Evolutionary conservation across 64 coral and sea anemone genomes (phyloP), one percentile per base, ranked within the genome.

Genomic region (Pachyseris speciosa): DNA sequence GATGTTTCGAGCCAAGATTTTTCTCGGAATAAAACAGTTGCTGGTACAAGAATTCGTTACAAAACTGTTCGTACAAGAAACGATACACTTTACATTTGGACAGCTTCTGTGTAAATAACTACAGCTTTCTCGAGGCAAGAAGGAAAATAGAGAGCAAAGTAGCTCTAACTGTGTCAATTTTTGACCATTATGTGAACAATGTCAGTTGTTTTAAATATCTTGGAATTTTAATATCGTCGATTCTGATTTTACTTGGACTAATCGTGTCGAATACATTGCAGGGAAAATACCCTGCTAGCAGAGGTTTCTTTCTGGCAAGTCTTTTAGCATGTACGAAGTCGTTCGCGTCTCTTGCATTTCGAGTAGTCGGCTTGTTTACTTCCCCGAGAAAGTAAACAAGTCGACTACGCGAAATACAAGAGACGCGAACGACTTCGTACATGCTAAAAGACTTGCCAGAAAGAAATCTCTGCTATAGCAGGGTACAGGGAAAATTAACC

Each of bases 401-500:
- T n/a, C n/a, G n/a, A n/a, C n/a, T n/a, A n/a, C n/a, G n/a, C n/a
- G n/a, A n/a, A n/a, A n/a, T n/a, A n/a, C n/a, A n/a, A n/a, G n/a
- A n/a, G n/a, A n/a, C n/a, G n/a, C n/a, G n/a, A n/a, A n/a, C n/a
- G n/a, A n/a, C n/a, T n/a, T n/a, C n/a, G n/a, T n/a, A n/a, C n/a
- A n/a, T n/a, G n/a, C n/a, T n/a, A n/a, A n/a, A n/a, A n/a, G n/a
- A n/a, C n/a, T n/a, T n/a, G n/a, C n/a, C n/a, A n/a, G n/a, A n/a
- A n/a, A n/a, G n/a, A n/a, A n/a, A n/a, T n/a, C n/a, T n/a, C n/a
- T n/a, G n/a, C n/a, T n/a, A n/a, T n/a, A n/a, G n/a, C n/a, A n/a
- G n/a, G n/a, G n/a, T n/a, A n/a, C n/a, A n/a, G n/a, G n/a, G n/a
- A 83, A 83, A 38, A 53, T 83, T 28, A 83, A 83, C 61, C 78